Conservation (phyloP, 2,113 vertebrate species). For the Nerophis lumbriciformis region DNA sequence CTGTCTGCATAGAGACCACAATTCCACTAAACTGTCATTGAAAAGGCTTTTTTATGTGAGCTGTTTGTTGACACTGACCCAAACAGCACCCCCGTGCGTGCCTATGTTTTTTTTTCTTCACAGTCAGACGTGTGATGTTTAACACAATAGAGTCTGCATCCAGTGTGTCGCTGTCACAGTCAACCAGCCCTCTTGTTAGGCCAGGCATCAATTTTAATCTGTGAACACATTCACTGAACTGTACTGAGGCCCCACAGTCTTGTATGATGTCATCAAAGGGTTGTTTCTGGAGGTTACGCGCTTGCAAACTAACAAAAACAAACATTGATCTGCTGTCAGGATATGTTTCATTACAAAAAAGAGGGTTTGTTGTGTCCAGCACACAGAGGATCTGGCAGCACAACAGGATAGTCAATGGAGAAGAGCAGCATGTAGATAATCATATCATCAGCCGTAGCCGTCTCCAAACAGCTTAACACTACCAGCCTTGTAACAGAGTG, state of each 20-base stretch:
- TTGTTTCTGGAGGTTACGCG: too few species aligned
- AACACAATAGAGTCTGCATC: conserved; percentile 1
- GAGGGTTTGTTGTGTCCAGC: background rate
- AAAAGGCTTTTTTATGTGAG: background rate
- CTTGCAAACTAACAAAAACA: background rate
- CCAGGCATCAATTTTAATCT: background rate
- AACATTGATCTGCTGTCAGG: conserved; percentile 2
- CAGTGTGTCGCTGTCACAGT: background rate
- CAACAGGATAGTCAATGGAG: background rate
- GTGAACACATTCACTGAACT: background rate
- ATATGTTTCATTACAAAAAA: conserved; percentile 6
- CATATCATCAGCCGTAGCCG: conserved; percentile 13
- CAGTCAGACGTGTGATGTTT: conserved; percentile 6
- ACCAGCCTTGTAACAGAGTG: conserved; percentile 11
- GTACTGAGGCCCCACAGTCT: background rate
- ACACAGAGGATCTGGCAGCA: conserved; percentile 8
- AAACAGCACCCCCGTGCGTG: conserved; percentile 1
- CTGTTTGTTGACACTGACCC: conserved; percentile 3
- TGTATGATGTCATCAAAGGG: too few species aligned
- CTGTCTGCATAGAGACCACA: conserved; percentile 7
- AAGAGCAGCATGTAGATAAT: conserved; percentile 24
- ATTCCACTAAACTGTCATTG: background rate
- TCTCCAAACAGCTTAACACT: conserved; percentile 26
- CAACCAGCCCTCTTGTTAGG: conserved; percentile 1
- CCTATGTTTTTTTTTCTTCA: background rate